Percentiles rank a stretch among this genome's conserved stretches.
phyloP scores from a whole-genome alignment of 2,888 invertebrate species.

The Philereme transversata region DNA sequence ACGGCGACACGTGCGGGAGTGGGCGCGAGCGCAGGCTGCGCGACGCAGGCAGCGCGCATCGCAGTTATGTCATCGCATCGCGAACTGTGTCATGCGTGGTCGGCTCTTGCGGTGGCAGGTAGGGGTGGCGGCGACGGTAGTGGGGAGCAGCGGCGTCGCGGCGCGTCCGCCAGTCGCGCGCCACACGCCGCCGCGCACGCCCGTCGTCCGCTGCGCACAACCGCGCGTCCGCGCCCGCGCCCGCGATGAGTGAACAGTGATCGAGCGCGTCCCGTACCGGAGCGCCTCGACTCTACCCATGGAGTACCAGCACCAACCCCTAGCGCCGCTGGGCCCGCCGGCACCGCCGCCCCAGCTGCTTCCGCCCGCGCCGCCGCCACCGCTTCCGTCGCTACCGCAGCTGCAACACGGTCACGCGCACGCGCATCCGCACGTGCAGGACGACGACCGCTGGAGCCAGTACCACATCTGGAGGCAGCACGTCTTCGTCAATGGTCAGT shows the following conservation, averaged over 20 bases:
- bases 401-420: slow-evolving; percentile 81
- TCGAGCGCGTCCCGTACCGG: slow-evolving; percentile 54
- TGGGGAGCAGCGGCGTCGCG: slow-evolving; percentile 42
- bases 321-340: slow-evolving; percentile 85
- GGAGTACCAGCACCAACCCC: slow-evolving; percentile 79
- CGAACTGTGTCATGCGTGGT: slow-evolving; percentile 2
- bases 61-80: slow-evolving; percentile 30
- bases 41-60: slow-evolving; percentile 26
- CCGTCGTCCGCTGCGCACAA: slow-evolving; percentile 52
- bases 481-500: slow-evolving; percentile 91
- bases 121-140: slow-evolving; percentile 41
- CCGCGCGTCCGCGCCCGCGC: slow-evolving; percentile 52
- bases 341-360: slow-evolving; percentile 87
- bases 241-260: slow-evolving; percentile 75
- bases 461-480: slow-evolving; percentile 92
- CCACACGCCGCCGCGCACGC: slow-evolving; percentile 60
- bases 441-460: slow-evolving; percentile 88
- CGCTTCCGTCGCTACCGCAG: slow-evolving; percentile 86
- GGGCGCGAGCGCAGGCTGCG: slow-evolving; percentile 39
- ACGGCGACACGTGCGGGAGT: slow-evolving; percentile 50
- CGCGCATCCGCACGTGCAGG: slow-evolving; percentile 74
- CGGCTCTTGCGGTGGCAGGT: slow-evolving; percentile 37
- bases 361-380: slow-evolving; percentile 83
- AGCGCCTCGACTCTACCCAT: slow-evolving; percentile 63
- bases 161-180: slow-evolving; percentile 54